Evolutionary conservation across 1,140 invertebrate genomes (phyloP).

Genomic region (Brachionus asplanchnoidis): DNA sequence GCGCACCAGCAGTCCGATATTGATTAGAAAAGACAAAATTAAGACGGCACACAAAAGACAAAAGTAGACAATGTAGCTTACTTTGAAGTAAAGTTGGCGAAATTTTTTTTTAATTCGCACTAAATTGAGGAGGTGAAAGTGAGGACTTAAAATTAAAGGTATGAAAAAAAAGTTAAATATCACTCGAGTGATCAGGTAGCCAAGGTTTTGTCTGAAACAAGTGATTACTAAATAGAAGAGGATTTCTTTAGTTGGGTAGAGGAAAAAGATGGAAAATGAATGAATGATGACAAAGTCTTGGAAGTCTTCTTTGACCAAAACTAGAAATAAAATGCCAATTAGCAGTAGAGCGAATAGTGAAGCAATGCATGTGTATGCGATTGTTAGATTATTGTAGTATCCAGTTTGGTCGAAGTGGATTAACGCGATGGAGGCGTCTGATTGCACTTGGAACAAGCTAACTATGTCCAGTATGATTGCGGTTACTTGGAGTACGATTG

Average conservation of each 20-base stretch:
- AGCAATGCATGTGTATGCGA: neutral
- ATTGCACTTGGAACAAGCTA: neutral
- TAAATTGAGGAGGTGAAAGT: neutral
- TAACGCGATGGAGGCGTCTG: neutral
- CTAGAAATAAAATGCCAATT: neutral
- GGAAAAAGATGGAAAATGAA: neutral
- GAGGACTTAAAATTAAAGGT: neutral
- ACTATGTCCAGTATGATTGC: neutral
- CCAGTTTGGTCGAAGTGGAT: neutral
- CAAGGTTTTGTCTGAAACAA: neutral
- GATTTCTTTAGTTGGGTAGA: neutral
- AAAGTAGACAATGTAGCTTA: neutral
- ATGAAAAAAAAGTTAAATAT: neutral
- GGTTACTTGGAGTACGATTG: neutral
- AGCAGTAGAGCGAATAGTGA: neutral
- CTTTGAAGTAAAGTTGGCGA: neutral
- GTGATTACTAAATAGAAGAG: neutral
- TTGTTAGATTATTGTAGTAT: neutral
- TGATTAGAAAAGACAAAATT: neutral
- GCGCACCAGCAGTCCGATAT: neutral
- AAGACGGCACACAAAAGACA: neutral
- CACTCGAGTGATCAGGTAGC: neutral
- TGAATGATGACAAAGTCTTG: neutral
- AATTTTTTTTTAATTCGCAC: neutral
- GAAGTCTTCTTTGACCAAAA: neutral